Percentiles rank a stretch among this genome's conserved stretches.
phyloP scores from a whole-genome alignment of 1,140 invertebrate species.

The Lerema accius region DNA sequence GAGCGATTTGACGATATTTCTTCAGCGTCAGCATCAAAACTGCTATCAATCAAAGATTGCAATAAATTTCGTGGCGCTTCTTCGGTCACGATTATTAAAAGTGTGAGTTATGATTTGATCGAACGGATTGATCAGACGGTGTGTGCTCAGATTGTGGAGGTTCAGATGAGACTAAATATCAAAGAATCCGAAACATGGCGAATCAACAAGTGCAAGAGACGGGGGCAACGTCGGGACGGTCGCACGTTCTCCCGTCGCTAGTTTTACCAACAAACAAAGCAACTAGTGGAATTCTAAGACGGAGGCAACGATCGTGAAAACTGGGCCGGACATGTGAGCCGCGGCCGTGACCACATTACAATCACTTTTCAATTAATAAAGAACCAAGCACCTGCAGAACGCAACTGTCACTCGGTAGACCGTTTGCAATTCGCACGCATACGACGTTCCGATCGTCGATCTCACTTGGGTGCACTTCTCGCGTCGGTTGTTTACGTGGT shows the following conservation, averaged over 20 bases:
- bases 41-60: slow-evolving; percentile 8
- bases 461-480: slow-evolving; percentile 65
- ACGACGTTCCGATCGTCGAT: slow-evolving; percentile 49
- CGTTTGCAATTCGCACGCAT: slow-evolving; percentile 49
- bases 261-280: slow-evolving; percentile 69
- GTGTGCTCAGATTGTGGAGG: background rate
- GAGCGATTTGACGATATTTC: slow-evolving; percentile 10
- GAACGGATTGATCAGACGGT: background rate
- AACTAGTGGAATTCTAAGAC: slow-evolving; percentile 71
- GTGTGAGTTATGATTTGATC: background rate
- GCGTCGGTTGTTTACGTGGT: slow-evolving; percentile 67
- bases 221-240: slow-evolving; percentile 28
- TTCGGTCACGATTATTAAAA: background rate
- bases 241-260: slow-evolving; percentile 35
- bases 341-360: slow-evolving; percentile 79
- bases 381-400: slow-evolving; percentile 74
- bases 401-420: slow-evolving; percentile 63
- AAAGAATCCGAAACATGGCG: slow-evolving; percentile 37
- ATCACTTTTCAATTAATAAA: slow-evolving; percentile 82
- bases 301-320: slow-evolving; percentile 75
- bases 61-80: slow-evolving; percentile 1
- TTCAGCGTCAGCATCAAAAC: slow-evolving; percentile 13
- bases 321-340: slow-evolving; percentile 78
- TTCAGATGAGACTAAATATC: slow-evolving; percentile 29
- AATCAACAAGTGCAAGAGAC: slow-evolving; percentile 68